Evolutionary conservation across 2,113 vertebrate genomes (phyloP).

Genomic region (Ibidorhyncha struthersii): DNA sequence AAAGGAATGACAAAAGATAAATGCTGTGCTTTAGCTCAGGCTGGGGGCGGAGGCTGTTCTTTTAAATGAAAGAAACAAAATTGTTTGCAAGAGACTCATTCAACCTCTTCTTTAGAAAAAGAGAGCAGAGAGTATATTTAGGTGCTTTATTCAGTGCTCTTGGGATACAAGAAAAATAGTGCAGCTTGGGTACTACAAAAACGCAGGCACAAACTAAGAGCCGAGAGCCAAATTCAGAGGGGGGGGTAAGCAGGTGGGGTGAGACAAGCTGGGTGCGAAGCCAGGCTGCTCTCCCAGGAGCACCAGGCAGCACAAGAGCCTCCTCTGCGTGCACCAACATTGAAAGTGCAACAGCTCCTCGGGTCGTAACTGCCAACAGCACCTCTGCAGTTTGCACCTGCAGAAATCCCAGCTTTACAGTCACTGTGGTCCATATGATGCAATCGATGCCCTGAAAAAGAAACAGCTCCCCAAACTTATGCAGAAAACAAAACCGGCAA

Average conservation of each 20-base stretch:
- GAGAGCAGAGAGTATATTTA: constrained; percentile 45
- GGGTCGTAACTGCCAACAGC: neutral
- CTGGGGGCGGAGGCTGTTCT: constrained; percentile 67
- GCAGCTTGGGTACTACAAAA: constrained; percentile 15
- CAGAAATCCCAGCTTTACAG: neutral
- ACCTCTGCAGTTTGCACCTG: neutral
- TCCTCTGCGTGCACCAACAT: neutral
- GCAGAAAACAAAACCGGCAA: neutral
- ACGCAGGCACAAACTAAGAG: neutral
- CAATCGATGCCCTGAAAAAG: neutral
- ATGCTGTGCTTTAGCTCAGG: constrained; percentile 61
- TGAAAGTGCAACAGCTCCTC: neutral
- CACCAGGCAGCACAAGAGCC: neutral
- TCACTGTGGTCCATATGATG: accelerated
- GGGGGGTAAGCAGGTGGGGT: neutral
- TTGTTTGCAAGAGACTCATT: constrained; percentile 68
- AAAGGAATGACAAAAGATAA: constrained; percentile 61
- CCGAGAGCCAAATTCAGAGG: neutral
- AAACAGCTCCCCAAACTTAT: neutral
- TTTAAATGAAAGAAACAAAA: constrained; percentile 67
- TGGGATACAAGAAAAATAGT: neutral
- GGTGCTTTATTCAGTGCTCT: constrained; percentile 52
- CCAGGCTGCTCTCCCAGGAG: neutral
- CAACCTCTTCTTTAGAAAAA: constrained; percentile 48
- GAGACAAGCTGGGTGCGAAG: neutral